phyloP scores from a whole-genome alignment of 2,888 invertebrate genomes.

The Alloscopus bannaensis region DNA sequence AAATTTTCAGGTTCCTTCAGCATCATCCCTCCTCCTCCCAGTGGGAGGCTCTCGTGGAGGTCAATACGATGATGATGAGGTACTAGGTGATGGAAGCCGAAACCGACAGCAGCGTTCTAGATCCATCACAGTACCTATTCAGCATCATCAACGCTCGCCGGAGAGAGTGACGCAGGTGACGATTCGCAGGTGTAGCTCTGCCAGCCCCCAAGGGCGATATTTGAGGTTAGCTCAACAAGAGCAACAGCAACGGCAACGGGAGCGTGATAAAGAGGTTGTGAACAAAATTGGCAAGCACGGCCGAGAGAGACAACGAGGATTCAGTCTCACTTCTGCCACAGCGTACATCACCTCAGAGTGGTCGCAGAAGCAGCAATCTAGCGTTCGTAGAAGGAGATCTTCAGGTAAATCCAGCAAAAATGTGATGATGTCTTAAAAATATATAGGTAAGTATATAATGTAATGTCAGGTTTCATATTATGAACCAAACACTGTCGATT shows the following conservation, averaged over 20 bases:
- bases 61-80: conserved; percentile 50
- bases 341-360: conserved; percentile 47
- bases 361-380: conserved; percentile 35
- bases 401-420: conserved; percentile 30
- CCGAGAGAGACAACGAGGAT: conserved; percentile 41
- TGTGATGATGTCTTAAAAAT: not conserved
- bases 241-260: conserved; percentile 24
- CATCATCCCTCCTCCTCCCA: conserved; percentile 61
- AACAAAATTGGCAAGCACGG: conserved; percentile 33
- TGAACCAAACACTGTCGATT: not conserved
- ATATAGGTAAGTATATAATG: not conserved
- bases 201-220: conserved; percentile 59
- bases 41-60: conserved; percentile 41
- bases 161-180: conserved; percentile 32
- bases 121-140: conserved; percentile 63
- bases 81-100: conserved; percentile 28
- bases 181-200: conserved; percentile 61
- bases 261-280: conserved; percentile 23
- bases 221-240: conserved; percentile 40
- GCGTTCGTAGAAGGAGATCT: conserved; percentile 39
- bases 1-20: conserved; percentile 55
- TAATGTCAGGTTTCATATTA: not conserved
- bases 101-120: conserved; percentile 57
- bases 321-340: conserved; percentile 51
- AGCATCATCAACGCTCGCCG: conserved; percentile 44